These are phyloP conservation scores for Sprattus sprattus DNA, from an alignment of 2,113 vertebrate species.

Conservation along the genomic window DNA sequence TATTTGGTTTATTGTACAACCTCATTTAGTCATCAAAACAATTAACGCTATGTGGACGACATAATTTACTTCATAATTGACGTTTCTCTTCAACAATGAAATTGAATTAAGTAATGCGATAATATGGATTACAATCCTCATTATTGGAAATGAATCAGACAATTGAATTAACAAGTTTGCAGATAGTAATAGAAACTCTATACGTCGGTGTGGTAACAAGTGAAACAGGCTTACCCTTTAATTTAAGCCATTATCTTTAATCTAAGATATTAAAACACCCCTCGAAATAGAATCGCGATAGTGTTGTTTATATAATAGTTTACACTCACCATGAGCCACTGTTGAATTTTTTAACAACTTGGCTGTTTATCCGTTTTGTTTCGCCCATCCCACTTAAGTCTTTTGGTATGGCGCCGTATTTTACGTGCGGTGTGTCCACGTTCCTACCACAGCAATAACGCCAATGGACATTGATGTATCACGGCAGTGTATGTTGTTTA, in stretches of 20 bases:
- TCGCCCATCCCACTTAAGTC: neutral
- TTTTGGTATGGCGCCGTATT: neutral
- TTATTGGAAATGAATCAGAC: slow-evolving; percentile 36
- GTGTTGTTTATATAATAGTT: neutral
- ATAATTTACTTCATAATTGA: slow-evolving; percentile 25
- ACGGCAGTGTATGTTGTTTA: neutral
- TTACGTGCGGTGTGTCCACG: neutral
- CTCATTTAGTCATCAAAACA: slow-evolving; percentile 11
- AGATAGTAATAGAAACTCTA: slow-evolving; percentile 21
- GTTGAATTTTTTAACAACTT: neutral
- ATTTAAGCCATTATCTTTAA: neutral
- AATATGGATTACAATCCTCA: slow-evolving; percentile 43
- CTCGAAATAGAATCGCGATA: neutral
- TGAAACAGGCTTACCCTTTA: neutral
- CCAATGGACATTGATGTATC: neutral
- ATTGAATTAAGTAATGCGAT: slow-evolving; percentile 48
- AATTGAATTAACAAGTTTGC: slow-evolving; percentile 44
- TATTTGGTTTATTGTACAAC: slow-evolving; percentile 19
- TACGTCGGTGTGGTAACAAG: neutral
- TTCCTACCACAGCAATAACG: neutral
- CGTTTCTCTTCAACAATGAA: slow-evolving; percentile 32
- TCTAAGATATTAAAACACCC: neutral
- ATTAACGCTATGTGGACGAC: slow-evolving; percentile 17
- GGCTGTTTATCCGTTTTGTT: neutral
- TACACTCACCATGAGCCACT: neutral